Base-by-base conservation (phyloP, 2,797 vertebrate genomes). In the Myotis planiceps region DNA sequence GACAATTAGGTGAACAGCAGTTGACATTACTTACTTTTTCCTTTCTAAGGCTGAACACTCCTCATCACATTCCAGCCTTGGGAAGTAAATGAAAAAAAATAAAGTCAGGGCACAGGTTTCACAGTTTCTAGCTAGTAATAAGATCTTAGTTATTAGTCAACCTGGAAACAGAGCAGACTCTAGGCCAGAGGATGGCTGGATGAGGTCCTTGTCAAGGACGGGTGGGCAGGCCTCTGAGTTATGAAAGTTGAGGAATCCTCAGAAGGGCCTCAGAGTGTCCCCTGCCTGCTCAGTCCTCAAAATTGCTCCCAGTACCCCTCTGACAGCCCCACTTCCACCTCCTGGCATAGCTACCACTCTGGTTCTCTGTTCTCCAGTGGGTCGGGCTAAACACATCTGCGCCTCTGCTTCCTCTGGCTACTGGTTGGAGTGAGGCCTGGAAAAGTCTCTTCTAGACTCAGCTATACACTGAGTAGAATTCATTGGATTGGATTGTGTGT, bases 11-110 rank as follows among this genome's bases (percentile, higher is more conserved):
- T 6, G 60, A 29, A 19, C 71, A 74, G 19, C 12, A 74, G 34
- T 1, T 88, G 87, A 94, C 97, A 76, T 19, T 79, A 94, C 98
- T 97, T 96, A 99, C 99, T 99, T 99, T 98, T 99, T 99, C 92
- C 99, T 99, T 98, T 99, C 99, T 97, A 99, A 97, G 29, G 99
- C 99, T 29, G 99, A 99, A 91, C 99, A 99, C 76, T 99, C 99
- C 88, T 99, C 99, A 93, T 99, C 99, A 97, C 99, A 99, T 18
- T 99, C 99, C 92, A 99, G 98, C 97, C 99, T 99, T 93, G 94
- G 97, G 81, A 96, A 97, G 42, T 27, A 98, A 97, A 97, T 29
- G 79, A 95, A 98, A 97, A 97, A 79, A 69, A 75, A 78, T 9
- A 71, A 84, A 92, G 88, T 97, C 58, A 97, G 68, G 76, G 42